These are phyloP conservation scores for Adelognathus sp. DNA, from an alignment of 2,888 invertebrate genomes.

Conservation along the genomic window DNA sequence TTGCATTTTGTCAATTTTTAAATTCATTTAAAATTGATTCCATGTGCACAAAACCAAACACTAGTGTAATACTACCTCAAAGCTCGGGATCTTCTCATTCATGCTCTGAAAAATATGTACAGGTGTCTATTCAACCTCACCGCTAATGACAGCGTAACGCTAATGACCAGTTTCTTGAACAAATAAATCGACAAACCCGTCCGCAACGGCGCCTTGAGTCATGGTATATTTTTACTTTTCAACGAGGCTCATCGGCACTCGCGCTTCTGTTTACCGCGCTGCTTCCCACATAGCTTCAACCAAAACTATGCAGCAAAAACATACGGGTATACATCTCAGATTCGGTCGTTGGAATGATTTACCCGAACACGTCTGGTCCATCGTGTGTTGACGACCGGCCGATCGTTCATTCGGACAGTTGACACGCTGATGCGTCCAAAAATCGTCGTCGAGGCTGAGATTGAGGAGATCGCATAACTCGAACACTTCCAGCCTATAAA, in stretches of 20 bases:
- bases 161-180: constrained; percentile 4
- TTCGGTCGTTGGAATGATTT: neutral
- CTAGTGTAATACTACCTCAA: neutral
- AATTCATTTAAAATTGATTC: neutral
- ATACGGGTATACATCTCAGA: neutral
- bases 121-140: constrained; percentile 11
- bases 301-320: neutral
- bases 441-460: neutral
- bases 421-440: neutral
- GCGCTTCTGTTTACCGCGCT: neutral
- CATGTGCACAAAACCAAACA: neutral
- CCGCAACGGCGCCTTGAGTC: constrained; percentile 37
- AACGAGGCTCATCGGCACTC: neutral
- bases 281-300: neutral
- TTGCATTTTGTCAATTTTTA: no score
- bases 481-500: neutral
- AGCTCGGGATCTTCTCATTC: neutral
- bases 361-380: neutral
- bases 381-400: neutral
- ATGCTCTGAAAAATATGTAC: neutral
- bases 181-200: constrained; percentile 40
- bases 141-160: neutral
- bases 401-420: no score
- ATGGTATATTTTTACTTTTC: constrained; percentile 44
- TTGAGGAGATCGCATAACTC: neutral